A percentile compares a stretch with the other conserved stretches of the same genome.
Conservation (phyloP, 1,140 invertebrate species). For the Meloidogyne chitwoodi region DNA sequence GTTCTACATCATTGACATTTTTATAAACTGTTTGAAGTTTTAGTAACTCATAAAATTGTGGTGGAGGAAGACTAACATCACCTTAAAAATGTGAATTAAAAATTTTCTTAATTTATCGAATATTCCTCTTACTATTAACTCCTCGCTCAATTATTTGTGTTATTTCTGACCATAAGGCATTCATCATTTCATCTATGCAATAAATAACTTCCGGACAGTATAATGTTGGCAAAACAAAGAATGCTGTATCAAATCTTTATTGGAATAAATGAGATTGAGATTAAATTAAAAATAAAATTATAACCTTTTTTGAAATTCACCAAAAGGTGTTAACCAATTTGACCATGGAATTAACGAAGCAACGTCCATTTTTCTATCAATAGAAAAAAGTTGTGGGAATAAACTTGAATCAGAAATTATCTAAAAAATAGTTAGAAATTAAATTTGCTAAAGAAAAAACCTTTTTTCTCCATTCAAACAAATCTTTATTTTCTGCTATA, state of each 20-base stretch:
- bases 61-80: constrained; percentile 26
- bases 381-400: constrained; percentile 25
- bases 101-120: neutral
- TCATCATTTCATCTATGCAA: constrained; percentile 33
- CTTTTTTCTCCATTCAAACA: constrained; percentile 36
- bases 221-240: constrained; percentile 25
- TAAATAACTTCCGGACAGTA: neutral
- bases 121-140: constrained; percentile 1
- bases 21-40: neutral
- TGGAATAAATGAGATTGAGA: too few relatives aligned
- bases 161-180: constrained; percentile 27
- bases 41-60: constrained; percentile 35
- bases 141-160: constrained; percentile 27
- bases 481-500: constrained; percentile 18
- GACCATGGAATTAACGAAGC: constrained; percentile 37
- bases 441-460: neutral
- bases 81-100: constrained; percentile 12
- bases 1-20: neutral
- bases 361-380: constrained; percentile 28
- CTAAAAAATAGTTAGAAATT: neutral
- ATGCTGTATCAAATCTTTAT: constrained; percentile 33
- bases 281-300: neutral
- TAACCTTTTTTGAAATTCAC: neutral
- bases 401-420: constrained; percentile 18
- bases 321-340: constrained; percentile 37